Percentiles rank a stretch among this genome's conserved stretches.
phyloP scores from a whole-genome alignment of 1,140 invertebrate species.

The Campoletis sonorensis region DNA sequence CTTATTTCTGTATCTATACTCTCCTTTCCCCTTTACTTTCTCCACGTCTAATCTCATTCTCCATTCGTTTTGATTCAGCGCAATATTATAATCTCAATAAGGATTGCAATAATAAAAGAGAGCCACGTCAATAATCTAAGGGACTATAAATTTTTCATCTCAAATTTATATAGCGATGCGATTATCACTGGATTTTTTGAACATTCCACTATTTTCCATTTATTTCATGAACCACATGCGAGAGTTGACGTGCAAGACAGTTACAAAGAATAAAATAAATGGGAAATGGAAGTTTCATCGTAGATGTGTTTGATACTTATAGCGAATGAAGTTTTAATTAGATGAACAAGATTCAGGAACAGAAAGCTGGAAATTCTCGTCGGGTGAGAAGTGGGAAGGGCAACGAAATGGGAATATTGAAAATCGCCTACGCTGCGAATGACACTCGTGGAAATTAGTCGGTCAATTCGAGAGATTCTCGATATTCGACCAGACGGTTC shows the following conservation, averaged over 20 bases:
- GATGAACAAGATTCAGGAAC: background rate
- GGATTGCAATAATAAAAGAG: background rate
- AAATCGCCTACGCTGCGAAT: slow-evolving; percentile 13
- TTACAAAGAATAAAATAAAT: too few species aligned
- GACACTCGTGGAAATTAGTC: slow-evolving; percentile 16
- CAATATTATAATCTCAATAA: background rate
- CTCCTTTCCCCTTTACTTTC: background rate
- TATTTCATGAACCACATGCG: too few species aligned
- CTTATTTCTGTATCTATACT: background rate
- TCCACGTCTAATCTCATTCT: background rate
- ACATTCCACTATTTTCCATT: too few species aligned
- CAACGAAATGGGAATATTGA: slow-evolving; percentile 12
- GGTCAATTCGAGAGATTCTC: slow-evolving; percentile 1
- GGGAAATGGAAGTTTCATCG: too few species aligned
- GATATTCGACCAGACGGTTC: background rate
- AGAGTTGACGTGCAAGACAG: too few species aligned
- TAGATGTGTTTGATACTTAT: background rate
- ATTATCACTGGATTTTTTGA: too few species aligned
- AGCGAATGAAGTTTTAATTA: background rate
- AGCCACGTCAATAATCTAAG: too few species aligned
- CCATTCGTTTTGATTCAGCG: background rate
- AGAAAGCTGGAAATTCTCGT: background rate
- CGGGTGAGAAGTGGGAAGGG: background rate
- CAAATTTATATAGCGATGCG: too few species aligned
- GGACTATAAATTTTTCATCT: too few species aligned